Base-by-base conservation (phyloP, 2,113 vertebrate species). In the Serinus canaria region DNA sequence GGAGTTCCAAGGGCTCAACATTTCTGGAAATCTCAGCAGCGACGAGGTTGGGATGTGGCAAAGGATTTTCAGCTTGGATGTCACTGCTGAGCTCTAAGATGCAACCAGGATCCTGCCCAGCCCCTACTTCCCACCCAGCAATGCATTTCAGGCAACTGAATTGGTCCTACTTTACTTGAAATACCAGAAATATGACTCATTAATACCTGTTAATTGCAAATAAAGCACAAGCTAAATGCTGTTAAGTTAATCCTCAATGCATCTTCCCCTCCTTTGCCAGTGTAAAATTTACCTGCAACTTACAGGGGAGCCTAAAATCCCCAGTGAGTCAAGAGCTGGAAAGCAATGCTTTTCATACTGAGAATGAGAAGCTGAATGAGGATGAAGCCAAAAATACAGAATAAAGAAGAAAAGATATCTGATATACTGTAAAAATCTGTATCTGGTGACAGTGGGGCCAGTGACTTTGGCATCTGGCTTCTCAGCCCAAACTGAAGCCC, bases 21-120 rank as follows among this genome's bases (percentile, higher is more conserved):
- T 64, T 64, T 81, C 66, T 73, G 66, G 39, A 70, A 75, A 86
- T 15, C 85, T 74, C 28, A 25, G n/a, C 46, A 81, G n/a, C 7
- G 56, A 44, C 41, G 35, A 43, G 15, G 52, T 1, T 58, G 6
- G 14, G 43, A 58, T 28, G 10, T 6, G 33, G 50, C 0, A 0
- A 87, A 93, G 88, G 30, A 86, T 33, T 25, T 20, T 1, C 1
- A 93, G 16, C 3, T 1, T 6, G 37, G 41, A 27, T 9, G 15
- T 33, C 19, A 75, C 20, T 37, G 41, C 60, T 60, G 60, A 79
- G 62, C 58, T 75, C 62, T 60, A 46, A 89, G 77, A 94, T 3
- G 25, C 56, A 81, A 80, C 10, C 5, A 5, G 23, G 66, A 83
- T 35, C 21, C 83, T 16, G 7, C 43, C 15, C 31, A 53, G 72